Evolutionary conservation across 2,888 invertebrate genomes (phyloP).

Genomic region (Athalia rosae): DNA sequence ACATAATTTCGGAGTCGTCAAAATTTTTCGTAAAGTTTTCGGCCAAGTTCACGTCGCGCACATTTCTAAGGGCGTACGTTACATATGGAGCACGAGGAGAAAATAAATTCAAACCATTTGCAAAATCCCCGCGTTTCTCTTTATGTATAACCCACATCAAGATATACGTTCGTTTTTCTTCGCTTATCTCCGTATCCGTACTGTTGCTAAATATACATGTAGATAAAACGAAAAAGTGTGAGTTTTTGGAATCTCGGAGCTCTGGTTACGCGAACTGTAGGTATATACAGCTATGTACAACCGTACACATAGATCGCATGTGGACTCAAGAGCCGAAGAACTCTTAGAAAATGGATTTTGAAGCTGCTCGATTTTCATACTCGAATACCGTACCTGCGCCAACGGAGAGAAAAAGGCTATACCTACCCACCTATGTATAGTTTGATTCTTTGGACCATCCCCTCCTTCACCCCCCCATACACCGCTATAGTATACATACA

Average conservation of each 20-base stretch:
- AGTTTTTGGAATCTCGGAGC: not conserved
- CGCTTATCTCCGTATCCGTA: not conserved
- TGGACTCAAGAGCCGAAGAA: too few species aligned
- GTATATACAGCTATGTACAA: not conserved
- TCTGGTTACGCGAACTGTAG: not conserved
- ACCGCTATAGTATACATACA: not conserved
- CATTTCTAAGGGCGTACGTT: too few species aligned
- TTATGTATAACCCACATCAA: not conserved
- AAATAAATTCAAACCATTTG: slow-evolving; percentile 25
- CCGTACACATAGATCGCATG: too few species aligned
- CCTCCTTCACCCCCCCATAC: not conserved
- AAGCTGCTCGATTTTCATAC: not conserved
- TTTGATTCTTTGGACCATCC: not conserved
- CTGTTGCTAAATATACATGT: not conserved
- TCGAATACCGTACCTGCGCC: not conserved
- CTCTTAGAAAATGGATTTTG: slow-evolving; percentile 22
- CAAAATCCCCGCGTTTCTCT: slow-evolving; percentile 16
- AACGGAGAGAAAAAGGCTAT: too few species aligned
- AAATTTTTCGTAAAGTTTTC: too few species aligned
- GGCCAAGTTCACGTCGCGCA: not conserved
- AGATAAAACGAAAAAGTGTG: not conserved
- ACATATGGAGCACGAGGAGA: not conserved
- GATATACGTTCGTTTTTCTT: not conserved
- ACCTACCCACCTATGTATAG: not conserved
- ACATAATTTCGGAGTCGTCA: too few species aligned